These are phyloP conservation scores for Belgica antarctica DNA, from an alignment of 2,888 invertebrate genomes.

Conservation along the genomic window DNA sequence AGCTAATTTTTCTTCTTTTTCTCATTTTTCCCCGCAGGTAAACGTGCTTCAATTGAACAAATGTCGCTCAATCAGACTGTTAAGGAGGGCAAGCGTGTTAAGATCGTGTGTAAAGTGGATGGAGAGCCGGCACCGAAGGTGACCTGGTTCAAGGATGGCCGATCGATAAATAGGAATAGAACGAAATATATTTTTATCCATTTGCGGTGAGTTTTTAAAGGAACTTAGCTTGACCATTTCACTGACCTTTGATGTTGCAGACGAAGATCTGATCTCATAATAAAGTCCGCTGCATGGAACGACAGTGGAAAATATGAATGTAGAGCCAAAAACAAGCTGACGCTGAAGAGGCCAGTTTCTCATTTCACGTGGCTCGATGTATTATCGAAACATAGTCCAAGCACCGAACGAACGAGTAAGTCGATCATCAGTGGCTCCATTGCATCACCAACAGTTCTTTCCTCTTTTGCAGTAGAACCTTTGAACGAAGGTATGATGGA, in stretches of 20 bases:
- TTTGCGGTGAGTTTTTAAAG: slow-evolving; percentile 52
- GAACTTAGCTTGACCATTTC: slow-evolving; percentile 25
- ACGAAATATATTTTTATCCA: slow-evolving; percentile 54
- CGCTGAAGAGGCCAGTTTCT: slow-evolving; percentile 50
- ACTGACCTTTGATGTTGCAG: slow-evolving; percentile 57
- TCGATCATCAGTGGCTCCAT: slow-evolving; percentile 46
- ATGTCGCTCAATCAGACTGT: slow-evolving; percentile 47
- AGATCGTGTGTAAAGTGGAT: slow-evolving; percentile 71
- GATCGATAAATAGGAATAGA: slow-evolving; percentile 57
- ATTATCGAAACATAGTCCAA: slow-evolving; percentile 49
- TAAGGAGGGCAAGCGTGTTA: slow-evolving; percentile 59
- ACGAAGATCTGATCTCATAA: slow-evolving; percentile 79
- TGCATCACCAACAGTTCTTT: slow-evolving; percentile 45
- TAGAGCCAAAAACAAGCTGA: slow-evolving; percentile 63
- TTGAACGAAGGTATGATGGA: slow-evolving; percentile 46
- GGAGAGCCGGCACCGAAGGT: slow-evolving; percentile 78
- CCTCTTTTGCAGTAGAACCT: slow-evolving; percentile 47
- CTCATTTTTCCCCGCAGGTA: slow-evolving; percentile 51
- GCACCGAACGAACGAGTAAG: slow-evolving; percentile 47
- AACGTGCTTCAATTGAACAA: slow-evolving; percentile 55
- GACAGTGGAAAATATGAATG: slow-evolving; percentile 81
- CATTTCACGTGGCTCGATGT: slow-evolving; percentile 54
- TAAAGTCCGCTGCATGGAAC: slow-evolving; percentile 69
- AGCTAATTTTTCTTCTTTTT: neutral
- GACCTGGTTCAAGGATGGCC: slow-evolving; percentile 76